Evolutionary conservation across 2,888 invertebrate species (phyloP).

Genomic region (Agrochola lota): DNA sequence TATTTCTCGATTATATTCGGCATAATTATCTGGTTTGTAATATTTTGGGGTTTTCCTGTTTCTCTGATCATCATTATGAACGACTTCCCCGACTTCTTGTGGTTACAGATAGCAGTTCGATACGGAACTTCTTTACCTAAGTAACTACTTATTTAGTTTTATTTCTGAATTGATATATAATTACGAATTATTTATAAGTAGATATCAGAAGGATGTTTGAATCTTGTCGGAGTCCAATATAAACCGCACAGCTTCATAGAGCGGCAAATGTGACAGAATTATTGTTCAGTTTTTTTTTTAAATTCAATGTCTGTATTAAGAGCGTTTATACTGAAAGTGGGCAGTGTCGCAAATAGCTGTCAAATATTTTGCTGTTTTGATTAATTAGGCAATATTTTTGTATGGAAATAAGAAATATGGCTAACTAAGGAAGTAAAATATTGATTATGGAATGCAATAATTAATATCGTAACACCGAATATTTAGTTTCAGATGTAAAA

Average conservation of each 20-base stretch:
- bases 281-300: not conserved
- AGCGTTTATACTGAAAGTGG: no score
- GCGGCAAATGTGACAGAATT: no score
- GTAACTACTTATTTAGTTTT: not conserved
- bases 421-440: no score
- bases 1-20: not conserved
- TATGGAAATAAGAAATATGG: no score
- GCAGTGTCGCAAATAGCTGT: no score
- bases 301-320: no score
- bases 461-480: no score
- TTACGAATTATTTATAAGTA: not conserved
- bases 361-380: no score
- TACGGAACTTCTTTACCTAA: not conserved
- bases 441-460: no score
- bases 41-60: not conserved
- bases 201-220: not conserved
- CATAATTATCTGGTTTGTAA: not conserved
- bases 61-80: not conserved
- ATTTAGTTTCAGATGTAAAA: no score
- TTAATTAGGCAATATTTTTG: no score
- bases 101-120: not conserved
- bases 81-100: not conserved
- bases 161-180: not conserved
- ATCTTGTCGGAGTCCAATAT: not conserved
- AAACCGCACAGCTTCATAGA: not conserved